A percentile compares a stretch with the other conserved stretches of the same genome.
Evolutionary conservation across 1,140 invertebrate species (phyloP).

Genomic region (Trichonephila inaurata): DNA sequence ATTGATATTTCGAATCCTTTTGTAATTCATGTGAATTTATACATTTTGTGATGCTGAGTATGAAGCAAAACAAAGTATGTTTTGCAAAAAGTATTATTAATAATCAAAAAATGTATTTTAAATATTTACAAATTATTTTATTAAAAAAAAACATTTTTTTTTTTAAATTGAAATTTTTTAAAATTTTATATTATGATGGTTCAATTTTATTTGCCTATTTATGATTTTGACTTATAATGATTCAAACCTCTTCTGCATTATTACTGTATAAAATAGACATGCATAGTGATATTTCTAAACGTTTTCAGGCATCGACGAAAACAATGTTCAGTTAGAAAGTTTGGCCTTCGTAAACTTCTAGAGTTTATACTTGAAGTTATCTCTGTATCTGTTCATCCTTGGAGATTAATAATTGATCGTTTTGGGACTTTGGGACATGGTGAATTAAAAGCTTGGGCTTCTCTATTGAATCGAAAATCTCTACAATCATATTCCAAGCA

Average conservation of each 20-base stretch:
- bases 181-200: too few species aligned
- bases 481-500: slow-evolving; percentile 91
- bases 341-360: slow-evolving; percentile 97
- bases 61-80: too few species aligned
- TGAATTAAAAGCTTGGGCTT: slow-evolving; percentile 98
- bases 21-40: too few species aligned
- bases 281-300: too few species aligned
- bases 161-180: too few species aligned
- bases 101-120: too few species aligned
- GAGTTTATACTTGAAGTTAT: slow-evolving; percentile 97
- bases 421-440: slow-evolving; percentile 98
- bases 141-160: too few species aligned
- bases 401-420: slow-evolving; percentile 96
- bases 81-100: too few species aligned
- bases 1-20: too few species aligned
- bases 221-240: background rate
- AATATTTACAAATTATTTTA: too few species aligned
- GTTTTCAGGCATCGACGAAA: slow-evolving; percentile 87
- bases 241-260: background rate
- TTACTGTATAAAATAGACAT: background rate
- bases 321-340: slow-evolving; percentile 89
- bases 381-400: slow-evolving; percentile 91
- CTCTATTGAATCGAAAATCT: slow-evolving; percentile 94
- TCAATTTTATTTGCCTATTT: too few species aligned
- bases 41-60: too few species aligned